Evolutionary conservation across 2,113 vertebrate species (phyloP).

Genomic region (Ardeotis arabs): DNA sequence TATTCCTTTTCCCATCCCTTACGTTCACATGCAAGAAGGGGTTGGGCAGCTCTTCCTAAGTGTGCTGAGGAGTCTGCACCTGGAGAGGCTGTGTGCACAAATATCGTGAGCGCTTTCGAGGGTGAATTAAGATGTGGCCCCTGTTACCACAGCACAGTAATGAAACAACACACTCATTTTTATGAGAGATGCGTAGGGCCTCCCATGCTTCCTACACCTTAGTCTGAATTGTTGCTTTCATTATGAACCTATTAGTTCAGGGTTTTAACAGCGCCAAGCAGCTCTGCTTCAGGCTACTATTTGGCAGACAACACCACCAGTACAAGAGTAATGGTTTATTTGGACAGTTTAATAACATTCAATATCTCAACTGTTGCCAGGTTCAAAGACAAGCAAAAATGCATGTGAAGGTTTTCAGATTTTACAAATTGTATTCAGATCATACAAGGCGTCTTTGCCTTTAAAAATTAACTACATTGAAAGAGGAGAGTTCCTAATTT

Average conservation of each 20-base stretch:
- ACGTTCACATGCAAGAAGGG: neutral
- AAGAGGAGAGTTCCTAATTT: neutral
- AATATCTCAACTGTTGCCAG: neutral
- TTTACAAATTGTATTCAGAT: neutral
- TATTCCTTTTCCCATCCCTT: neutral
- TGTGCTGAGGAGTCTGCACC: neutral
- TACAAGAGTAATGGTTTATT: neutral
- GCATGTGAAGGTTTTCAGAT: neutral
- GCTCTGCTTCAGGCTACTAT: neutral
- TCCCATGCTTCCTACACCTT: neutral
- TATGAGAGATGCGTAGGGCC: neutral
- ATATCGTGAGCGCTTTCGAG: rapidly evolving
- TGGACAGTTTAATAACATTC: neutral
- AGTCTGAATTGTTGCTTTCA: slow-evolving; percentile 6
- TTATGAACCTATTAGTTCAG: neutral
- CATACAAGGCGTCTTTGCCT: neutral
- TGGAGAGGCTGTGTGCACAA: neutral
- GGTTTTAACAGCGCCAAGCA: neutral
- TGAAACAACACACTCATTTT: neutral
- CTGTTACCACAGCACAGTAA: neutral
- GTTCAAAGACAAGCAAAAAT: neutral
- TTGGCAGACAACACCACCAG: neutral
- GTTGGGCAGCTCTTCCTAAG: neutral
- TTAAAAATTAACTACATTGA: neutral
- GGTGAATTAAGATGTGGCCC: neutral